Evolutionary conservation across 2,797 vertebrate genomes (phyloP).

Genomic region (Carcharodon carcharias): DNA sequence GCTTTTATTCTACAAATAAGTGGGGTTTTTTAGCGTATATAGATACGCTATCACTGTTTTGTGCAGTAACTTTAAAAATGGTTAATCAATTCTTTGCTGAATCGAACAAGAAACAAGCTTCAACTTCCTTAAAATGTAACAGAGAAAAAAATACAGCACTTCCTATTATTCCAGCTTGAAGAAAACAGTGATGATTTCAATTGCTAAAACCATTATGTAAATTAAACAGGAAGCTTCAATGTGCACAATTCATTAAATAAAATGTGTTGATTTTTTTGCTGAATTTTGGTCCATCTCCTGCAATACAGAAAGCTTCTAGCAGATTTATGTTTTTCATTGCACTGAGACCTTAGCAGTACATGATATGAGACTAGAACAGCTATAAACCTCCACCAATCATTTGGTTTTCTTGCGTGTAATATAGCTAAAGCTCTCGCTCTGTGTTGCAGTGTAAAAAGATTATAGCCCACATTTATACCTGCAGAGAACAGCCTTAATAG

Average conservation of each 20-base stretch:
- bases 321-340: neutral
- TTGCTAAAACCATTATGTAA: neutral
- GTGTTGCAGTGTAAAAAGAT: constrained; percentile 5
- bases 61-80: neutral
- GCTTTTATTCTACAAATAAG: neutral
- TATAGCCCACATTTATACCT: constrained; percentile 24
- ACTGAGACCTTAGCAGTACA: neutral
- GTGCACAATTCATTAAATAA: constrained; percentile 8
- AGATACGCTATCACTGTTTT: no score
- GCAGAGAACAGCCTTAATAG: neutral
- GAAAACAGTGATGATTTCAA: neutral
- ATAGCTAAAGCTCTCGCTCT: neutral
- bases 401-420: constrained; percentile 18
- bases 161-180: neutral
- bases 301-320: neutral
- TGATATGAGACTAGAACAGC: neutral
- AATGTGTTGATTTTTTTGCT: neutral
- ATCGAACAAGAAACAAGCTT: neutral
- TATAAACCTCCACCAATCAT: constrained; percentile 13
- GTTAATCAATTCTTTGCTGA: neutral
- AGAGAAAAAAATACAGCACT: neutral
- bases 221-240: neutral
- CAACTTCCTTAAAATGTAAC: neutral
- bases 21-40: neutral
- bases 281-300: neutral